Percentiles rank a stretch among this genome's conserved stretches.
Conservation (phyloP, 2,113 vertebrate genomes). For the Ptyas mucosa region DNA sequence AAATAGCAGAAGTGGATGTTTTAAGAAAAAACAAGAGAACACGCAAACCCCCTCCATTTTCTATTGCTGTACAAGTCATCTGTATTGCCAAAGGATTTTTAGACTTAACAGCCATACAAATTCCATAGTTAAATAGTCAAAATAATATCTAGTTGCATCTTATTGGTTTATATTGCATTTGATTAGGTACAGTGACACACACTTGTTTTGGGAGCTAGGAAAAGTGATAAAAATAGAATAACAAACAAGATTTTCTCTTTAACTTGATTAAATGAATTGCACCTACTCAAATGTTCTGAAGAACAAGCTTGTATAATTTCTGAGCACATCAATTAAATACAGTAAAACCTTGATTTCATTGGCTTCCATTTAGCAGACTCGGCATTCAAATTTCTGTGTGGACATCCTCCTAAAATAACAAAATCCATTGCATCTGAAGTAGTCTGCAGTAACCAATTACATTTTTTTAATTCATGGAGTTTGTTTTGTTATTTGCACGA, state of each 20-base stretch:
- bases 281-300: conserved; percentile 28
- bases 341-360: background rate
- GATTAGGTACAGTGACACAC: conserved; percentile 48
- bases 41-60: conserved; percentile 16
- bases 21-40: conserved; percentile 22
- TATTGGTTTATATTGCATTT: conserved; percentile 47
- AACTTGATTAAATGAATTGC: background rate
- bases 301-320: background rate
- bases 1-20: conserved; percentile 44
- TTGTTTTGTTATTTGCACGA: background rate
- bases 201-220: conserved; percentile 31
- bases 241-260: background rate
- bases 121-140: conserved; percentile 44
- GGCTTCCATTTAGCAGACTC: background rate
- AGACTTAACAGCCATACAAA: conserved; percentile 57
- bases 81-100: conserved; percentile 53
- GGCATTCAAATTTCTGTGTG: no score
- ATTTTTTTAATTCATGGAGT: background rate
- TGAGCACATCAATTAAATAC: background rate
- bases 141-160: conserved; percentile 35
- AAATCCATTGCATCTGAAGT: background rate
- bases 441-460: background rate
- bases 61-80: conserved; percentile 46
- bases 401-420: background rate
- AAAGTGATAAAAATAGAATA: conserved; percentile 18